phyloP scores from a whole-genome alignment of 1,140 invertebrate species.

The Helicoverpa armigera region DNA sequence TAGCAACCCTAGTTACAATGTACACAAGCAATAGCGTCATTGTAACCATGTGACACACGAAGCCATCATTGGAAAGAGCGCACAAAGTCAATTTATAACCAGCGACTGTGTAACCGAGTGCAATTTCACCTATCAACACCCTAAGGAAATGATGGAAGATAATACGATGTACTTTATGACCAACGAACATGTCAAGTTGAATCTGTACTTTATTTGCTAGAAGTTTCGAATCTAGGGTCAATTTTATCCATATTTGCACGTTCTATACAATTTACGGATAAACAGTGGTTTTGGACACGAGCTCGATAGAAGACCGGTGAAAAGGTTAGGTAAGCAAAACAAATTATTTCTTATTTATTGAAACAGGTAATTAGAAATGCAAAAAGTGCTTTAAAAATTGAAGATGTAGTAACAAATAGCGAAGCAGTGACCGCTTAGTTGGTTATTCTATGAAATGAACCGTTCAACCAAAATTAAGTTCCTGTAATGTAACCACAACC shows the following conservation, averaged over 20 bases:
- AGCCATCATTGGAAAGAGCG: slow-evolving; percentile 13
- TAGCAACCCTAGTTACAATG: slow-evolving; percentile 21
- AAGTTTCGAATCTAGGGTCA: too few species aligned
- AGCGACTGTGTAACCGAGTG: slow-evolving; percentile 11
- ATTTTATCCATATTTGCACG: too few species aligned
- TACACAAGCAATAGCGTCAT: slow-evolving; percentile 26
- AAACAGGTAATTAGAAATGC: too few species aligned
- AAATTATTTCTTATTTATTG: too few species aligned
- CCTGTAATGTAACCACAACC: slow-evolving; percentile 29
- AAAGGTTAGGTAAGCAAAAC: too few species aligned
- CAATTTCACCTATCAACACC: slow-evolving; percentile 37
- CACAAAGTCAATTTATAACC: slow-evolving; percentile 25
- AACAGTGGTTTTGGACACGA: too few species aligned
- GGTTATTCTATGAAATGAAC: slow-evolving; percentile 2
- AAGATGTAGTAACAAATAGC: neutral
- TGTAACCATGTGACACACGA: slow-evolving; percentile 41
- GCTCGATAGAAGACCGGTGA: too few species aligned
- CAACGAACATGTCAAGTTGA: neutral
- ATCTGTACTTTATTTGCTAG: neutral
- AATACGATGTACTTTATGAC: neutral
- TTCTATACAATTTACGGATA: too few species aligned
- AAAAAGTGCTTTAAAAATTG: neutral
- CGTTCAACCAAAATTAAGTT: slow-evolving; percentile 21
- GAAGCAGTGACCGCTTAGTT: slow-evolving; percentile 17
- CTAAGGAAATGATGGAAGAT: slow-evolving; percentile 25